Conservation (phyloP, 2,797 vertebrate species). For the Heliangelus exortis region DNA sequence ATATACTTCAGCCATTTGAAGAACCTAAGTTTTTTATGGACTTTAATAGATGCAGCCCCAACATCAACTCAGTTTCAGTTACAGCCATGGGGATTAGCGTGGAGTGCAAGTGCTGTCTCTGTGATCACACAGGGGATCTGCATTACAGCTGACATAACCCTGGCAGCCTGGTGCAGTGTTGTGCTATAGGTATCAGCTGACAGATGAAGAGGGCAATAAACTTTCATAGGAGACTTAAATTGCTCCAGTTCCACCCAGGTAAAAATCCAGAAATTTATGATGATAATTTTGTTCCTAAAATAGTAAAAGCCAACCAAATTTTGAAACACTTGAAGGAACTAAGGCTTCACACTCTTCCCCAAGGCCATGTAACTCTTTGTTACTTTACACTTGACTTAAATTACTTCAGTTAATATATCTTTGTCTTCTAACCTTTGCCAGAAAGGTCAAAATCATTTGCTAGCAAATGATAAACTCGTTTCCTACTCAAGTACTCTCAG, state of each 20-base stretch:
- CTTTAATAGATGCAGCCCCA: background rate
- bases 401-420: constrained; percentile 49
- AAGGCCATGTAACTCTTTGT: constrained; percentile 43
- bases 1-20: background rate
- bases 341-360: constrained; percentile 24
- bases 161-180: background rate
- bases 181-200: background rate
- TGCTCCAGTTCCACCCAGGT: background rate
- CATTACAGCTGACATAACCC: background rate
- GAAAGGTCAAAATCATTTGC: constrained; percentile 67
- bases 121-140: background rate
- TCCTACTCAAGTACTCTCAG: constrained; percentile 33
- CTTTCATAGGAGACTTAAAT: background rate
- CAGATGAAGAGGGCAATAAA: background rate
- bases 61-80: background rate
- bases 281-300: constrained; percentile 14
- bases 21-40: background rate
- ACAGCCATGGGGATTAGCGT: background rate
- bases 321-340: background rate
- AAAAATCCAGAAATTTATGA: constrained; percentile 4
- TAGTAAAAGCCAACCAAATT: background rate
- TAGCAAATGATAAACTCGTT: constrained; percentile 50
- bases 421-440: constrained; percentile 63
- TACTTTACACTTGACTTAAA: constrained; percentile 45
- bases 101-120: background rate